Percentiles rank a stretch among this genome's conserved stretches.
These are phyloP conservation scores for Hippocampus mohnikei DNA, from an alignment of 2,113 vertebrate genomes.

Conservation along the genomic window DNA sequence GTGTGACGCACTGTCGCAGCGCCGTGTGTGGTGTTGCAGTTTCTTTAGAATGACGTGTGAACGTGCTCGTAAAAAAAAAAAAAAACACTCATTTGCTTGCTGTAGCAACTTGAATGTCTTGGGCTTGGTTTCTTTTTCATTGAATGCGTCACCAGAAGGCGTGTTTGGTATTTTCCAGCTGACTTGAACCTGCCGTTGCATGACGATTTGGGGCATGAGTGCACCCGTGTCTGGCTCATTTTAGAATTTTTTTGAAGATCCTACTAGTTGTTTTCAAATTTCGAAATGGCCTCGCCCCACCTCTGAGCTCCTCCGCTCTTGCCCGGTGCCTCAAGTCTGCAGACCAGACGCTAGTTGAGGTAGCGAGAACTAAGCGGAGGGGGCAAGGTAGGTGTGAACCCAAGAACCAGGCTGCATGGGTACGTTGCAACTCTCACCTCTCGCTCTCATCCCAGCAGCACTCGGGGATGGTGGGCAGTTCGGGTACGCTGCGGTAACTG, in stretches of 20 bases:
- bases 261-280: too few relatives aligned
- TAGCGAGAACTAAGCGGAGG: too few relatives aligned
- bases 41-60: conserved; percentile 2
- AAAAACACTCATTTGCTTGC: background rate
- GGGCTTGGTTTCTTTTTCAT: conserved; percentile 2
- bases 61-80: background rate
- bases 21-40: background rate
- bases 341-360: too few relatives aligned
- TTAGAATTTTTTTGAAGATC: too few relatives aligned
- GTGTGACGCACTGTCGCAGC: conserved; percentile 13
- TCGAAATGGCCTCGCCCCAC: too few relatives aligned
- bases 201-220: background rate
- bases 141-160: background rate
- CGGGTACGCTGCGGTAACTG: conserved; percentile 86
- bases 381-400: background rate
- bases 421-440: conserved; percentile 69
- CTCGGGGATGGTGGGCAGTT: conserved; percentile 93
- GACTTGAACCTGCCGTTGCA: background rate
- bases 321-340: too few relatives aligned
- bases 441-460: conserved; percentile 80
- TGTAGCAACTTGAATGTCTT: background rate
- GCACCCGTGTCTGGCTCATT: background rate
- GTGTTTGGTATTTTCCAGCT: conserved; percentile 12
- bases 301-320: too few relatives aligned
- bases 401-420: background rate